A percentile compares a stretch with the other conserved stretches of the same genome.
Conservation (phyloP, 2,888 invertebrate species). For the Bimastos eiseni region DNA sequence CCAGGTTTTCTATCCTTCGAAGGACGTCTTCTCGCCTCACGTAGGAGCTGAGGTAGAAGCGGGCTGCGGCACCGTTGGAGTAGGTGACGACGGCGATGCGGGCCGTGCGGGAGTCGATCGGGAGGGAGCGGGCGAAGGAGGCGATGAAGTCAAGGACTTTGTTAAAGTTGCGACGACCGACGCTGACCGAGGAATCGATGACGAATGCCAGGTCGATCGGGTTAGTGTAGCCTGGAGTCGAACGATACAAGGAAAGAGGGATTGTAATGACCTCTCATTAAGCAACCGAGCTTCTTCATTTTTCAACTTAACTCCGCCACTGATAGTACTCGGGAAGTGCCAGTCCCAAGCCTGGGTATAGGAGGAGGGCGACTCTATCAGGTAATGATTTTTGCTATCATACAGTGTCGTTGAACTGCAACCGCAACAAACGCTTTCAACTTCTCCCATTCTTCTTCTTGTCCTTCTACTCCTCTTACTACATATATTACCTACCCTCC, state of each 20-base stretch:
- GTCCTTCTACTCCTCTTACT: too few relatives aligned
- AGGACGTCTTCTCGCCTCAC: slow-evolving; percentile 45
- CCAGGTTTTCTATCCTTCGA: slow-evolving; percentile 47
- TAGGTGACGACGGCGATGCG: slow-evolving; percentile 41
- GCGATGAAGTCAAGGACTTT: slow-evolving; percentile 39
- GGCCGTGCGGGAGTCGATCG: slow-evolving; percentile 36
- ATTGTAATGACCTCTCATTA: not conserved
- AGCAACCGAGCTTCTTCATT: too few relatives aligned
- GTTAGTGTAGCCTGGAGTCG: slow-evolving; percentile 48
- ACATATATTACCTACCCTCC: too few relatives aligned
- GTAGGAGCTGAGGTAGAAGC: slow-evolving; percentile 43
- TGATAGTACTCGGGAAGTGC: too few relatives aligned
- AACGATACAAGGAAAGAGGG: not conserved
- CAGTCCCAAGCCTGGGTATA: too few relatives aligned
- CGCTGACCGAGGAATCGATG: slow-evolving; percentile 45
- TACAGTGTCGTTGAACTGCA: too few relatives aligned
- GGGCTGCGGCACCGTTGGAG: slow-evolving; percentile 30
- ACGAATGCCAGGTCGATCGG: slow-evolving; percentile 55
- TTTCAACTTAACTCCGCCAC: too few relatives aligned
- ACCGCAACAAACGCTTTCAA: too few relatives aligned
- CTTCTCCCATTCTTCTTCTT: too few relatives aligned
- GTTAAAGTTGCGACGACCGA: slow-evolving; percentile 41
- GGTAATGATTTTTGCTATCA: too few relatives aligned
- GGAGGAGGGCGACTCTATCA: too few relatives aligned
- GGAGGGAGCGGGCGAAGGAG: slow-evolving; percentile 37